Evolutionary conservation across 1,140 invertebrate species (phyloP).

Genomic region (Drosophila trapezifrons): DNA sequence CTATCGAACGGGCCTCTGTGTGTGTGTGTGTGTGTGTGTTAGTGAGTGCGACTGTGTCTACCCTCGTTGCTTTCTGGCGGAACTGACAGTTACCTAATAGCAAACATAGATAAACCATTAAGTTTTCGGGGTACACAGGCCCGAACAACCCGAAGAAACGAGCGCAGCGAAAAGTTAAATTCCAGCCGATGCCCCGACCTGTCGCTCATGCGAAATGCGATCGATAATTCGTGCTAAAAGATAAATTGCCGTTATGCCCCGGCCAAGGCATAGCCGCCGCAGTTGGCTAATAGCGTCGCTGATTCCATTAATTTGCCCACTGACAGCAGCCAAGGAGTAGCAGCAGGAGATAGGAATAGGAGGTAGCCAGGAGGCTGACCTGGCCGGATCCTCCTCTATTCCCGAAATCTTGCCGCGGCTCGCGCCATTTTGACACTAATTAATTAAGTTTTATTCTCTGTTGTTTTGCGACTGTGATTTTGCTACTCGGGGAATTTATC

Average conservation of each 20-base stretch:
- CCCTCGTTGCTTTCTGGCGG: slow-evolving; percentile 49
- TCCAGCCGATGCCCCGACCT: slow-evolving; percentile 33
- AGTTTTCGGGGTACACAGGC: slow-evolving; percentile 54
- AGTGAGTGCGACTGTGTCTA: background rate
- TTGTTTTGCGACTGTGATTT: slow-evolving; percentile 20
- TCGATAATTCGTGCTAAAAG: slow-evolving; percentile 81
- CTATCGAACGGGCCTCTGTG: slow-evolving; percentile 48
- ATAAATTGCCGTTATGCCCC: slow-evolving; percentile 66
- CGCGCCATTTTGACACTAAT: slow-evolving; percentile 74
- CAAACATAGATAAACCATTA: slow-evolving; percentile 83
- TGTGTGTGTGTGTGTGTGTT: background rate
- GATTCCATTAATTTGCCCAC: slow-evolving; percentile 82
- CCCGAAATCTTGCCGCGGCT: slow-evolving; percentile 21
- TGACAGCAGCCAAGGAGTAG: slow-evolving; percentile 60
- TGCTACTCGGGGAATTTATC: slow-evolving; percentile 32
- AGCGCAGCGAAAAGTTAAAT: slow-evolving; percentile 53
- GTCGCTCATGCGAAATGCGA: slow-evolving; percentile 64
- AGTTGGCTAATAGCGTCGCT: slow-evolving; percentile 78
- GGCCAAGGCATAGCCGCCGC: slow-evolving; percentile 45
- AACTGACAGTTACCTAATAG: slow-evolving; percentile 83
- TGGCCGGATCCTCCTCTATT: slow-evolving; percentile 8
- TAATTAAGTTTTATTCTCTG: slow-evolving; percentile 72
- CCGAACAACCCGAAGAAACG: slow-evolving; percentile 31
- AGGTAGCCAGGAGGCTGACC: slow-evolving; percentile 6
- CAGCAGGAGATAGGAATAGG: background rate